Conservation (phyloP, 1,140 invertebrate species). For the Drosophila bipectinata region DNA sequence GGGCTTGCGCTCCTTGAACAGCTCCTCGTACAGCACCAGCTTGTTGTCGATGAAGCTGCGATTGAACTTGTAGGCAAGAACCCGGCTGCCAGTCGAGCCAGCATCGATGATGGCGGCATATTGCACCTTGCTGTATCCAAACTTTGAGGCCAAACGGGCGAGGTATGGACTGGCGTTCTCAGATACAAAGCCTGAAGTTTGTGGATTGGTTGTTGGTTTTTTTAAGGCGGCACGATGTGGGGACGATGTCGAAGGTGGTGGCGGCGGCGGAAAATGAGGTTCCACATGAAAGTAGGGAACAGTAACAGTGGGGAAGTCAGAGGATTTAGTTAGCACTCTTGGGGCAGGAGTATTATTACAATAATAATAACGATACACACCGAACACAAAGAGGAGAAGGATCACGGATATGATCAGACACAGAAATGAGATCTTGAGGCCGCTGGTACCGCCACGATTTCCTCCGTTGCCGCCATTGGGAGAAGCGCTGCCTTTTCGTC, state of each 20-base stretch:
- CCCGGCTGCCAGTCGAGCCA: constrained; percentile 96
- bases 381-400: constrained; percentile 74
- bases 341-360: constrained; percentile 1
- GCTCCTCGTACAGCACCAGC: constrained; percentile 91
- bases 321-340: constrained; percentile 56
- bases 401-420: constrained; percentile 76
- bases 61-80: constrained; percentile 95
- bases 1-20: constrained; percentile 93
- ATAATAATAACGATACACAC: constrained; percentile 72
- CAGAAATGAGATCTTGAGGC: constrained; percentile 78
- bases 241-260: constrained; percentile 1
- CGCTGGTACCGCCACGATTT: constrained; percentile 54
- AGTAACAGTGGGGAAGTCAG: constrained; percentile 58
- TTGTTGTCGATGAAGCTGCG: constrained; percentile 88
- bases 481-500: constrained; percentile 57
- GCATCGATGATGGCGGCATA: constrained; percentile 98
- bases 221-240: neutral
- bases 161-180: constrained; percentile 84
- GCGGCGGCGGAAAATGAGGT: constrained; percentile 39
- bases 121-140: constrained; percentile 90
- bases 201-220: constrained; percentile 23
- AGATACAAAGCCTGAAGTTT: constrained; percentile 64
- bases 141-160: constrained; percentile 87
- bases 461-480: constrained; percentile 22
- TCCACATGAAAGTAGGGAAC: constrained; percentile 38